phyloP scores from a whole-genome alignment of 2,113 vertebrate species.

The Daubentonia madagascariensis region DNA sequence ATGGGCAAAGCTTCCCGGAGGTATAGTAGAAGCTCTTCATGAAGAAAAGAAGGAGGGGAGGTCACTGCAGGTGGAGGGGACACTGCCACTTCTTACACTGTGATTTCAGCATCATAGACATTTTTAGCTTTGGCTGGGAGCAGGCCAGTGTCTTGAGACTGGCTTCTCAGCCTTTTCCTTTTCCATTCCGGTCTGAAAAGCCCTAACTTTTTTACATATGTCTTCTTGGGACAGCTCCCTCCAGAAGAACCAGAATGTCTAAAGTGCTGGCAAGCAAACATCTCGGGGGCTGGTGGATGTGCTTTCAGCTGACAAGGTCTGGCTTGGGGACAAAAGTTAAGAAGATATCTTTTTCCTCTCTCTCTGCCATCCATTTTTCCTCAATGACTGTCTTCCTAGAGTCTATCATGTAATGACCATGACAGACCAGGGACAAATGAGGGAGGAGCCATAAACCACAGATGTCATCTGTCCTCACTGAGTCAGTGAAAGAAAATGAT shows the following conservation, averaged over 20 bases:
- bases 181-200: background rate
- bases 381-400: background rate
- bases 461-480: background rate
- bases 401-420: background rate
- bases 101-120: background rate
- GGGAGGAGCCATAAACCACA: background rate
- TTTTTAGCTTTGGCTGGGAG: background rate
- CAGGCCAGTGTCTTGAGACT: too few species aligned
- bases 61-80: background rate
- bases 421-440: background rate
- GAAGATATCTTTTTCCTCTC: background rate
- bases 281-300: background rate
- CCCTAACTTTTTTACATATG: background rate
- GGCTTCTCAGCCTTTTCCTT: background rate
- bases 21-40: background rate
- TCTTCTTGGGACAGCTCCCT: background rate
- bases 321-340: background rate
- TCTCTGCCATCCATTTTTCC: background rate
- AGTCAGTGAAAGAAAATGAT: background rate
- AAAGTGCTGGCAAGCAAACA: background rate
- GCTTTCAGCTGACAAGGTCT: background rate
- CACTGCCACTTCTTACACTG: background rate
- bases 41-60: background rate
- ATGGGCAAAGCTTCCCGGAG: background rate
- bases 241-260: background rate